Evolutionary conservation across 2,113 vertebrate genomes (phyloP).

Genomic region (Mormoops blainvillei): DNA sequence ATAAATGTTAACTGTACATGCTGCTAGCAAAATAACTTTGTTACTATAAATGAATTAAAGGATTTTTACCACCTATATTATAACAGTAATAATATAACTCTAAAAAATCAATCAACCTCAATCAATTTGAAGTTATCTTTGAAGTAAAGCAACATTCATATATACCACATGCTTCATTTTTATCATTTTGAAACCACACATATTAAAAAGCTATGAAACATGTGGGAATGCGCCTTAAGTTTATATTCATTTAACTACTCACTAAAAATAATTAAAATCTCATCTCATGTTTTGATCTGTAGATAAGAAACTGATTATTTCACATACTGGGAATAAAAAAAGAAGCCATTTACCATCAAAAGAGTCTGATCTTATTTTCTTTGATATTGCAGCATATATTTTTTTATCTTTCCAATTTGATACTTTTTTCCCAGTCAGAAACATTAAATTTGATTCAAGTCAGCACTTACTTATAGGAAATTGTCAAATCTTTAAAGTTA

Average conservation of each 20-base stretch:
- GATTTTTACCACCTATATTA: constrained; percentile 41
- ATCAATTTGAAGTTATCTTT: constrained; percentile 54
- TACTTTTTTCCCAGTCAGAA: constrained; percentile 28
- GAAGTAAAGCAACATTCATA: constrained; percentile 35
- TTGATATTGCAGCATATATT: neutral
- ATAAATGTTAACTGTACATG: constrained; percentile 28
- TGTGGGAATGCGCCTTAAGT: constrained; percentile 9
- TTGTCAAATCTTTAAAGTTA: constrained; percentile 6
- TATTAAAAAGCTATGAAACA: constrained; percentile 19
- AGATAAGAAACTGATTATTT: constrained; percentile 43
- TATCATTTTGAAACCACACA: neutral
- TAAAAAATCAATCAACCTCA: constrained; percentile 35
- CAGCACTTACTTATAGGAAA: neutral
- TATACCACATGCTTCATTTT: neutral
- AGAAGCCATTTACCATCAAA: neutral
- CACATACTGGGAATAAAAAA: neutral
- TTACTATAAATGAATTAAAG: constrained; percentile 35
- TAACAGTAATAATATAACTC: constrained; percentile 38
- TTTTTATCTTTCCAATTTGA: neutral
- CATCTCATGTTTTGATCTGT: constrained; percentile 6
- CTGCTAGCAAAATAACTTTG: constrained; percentile 24
- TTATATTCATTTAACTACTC: constrained; percentile 25
- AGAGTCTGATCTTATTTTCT: neutral
- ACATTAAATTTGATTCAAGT: constrained; percentile 54
- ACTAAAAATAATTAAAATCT: neutral